These are phyloP conservation scores for Eupithecia pulchellata DNA, from an alignment of 2,888 invertebrate species.

Conservation along the genomic window DNA sequence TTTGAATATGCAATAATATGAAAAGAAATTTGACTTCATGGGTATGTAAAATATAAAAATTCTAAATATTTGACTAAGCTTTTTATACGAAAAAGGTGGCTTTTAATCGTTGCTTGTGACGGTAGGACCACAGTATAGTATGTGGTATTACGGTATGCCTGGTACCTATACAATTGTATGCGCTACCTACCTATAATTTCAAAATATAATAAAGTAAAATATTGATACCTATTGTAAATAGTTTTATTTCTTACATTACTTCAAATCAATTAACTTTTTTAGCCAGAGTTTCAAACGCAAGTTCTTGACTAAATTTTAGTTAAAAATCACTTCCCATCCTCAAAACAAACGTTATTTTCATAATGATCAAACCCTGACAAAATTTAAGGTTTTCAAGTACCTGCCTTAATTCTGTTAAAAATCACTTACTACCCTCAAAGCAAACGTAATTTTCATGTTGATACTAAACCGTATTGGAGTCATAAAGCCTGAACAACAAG, in stretches of 20 bases:
- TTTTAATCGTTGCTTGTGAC: not conserved
- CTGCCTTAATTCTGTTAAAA: not conserved
- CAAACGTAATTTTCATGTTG: conserved; percentile 27
- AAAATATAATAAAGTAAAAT: too few relatives aligned
- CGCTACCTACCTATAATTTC: too few relatives aligned
- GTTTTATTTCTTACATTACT: not conserved
- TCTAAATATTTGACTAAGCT: not conserved
- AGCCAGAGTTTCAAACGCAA: too few relatives aligned
- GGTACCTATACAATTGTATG: too few relatives aligned
- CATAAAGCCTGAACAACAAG: conserved; percentile 58
- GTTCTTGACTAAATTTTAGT: too few relatives aligned
- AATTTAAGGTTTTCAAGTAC: not conserved
- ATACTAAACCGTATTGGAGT: conserved; percentile 41
- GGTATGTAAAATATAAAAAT: not conserved
- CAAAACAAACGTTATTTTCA: too few relatives aligned
- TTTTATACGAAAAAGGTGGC: not conserved
- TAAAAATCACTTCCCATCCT: too few relatives aligned
- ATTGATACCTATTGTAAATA: not conserved
- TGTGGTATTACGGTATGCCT: too few relatives aligned
- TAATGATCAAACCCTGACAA: not conserved
- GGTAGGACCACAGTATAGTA: too few relatives aligned
- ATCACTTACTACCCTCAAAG: conserved; percentile 17
- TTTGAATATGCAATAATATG: not conserved
- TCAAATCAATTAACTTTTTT: too few relatives aligned
- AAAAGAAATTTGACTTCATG: not conserved